Conservation (phyloP, 2,113 vertebrate genomes). For the Thymallus thymallus region DNA sequence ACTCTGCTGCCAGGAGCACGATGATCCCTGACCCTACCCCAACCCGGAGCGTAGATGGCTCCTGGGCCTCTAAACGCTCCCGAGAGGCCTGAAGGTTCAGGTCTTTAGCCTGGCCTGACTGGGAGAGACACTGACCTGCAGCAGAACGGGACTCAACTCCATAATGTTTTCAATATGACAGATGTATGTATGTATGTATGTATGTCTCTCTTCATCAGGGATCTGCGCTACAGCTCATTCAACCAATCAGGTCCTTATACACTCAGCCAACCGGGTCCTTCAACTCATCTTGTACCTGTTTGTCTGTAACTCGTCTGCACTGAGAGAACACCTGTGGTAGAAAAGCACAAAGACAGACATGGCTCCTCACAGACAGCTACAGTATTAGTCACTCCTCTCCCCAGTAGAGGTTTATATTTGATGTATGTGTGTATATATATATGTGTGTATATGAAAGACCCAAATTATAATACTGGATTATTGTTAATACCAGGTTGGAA, state of each 20-base stretch:
- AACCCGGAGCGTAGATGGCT: constrained; percentile 18
- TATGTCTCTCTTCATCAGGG: constrained; percentile 40
- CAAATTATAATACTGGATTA: constrained; percentile 69
- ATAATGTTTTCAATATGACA: background rate
- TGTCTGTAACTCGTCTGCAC: constrained; percentile 72
- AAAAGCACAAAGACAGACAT: constrained; percentile 44
- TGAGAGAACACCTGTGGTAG: constrained; percentile 68
- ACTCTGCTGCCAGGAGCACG: constrained; percentile 88
- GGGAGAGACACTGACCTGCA: no score
- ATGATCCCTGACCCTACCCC: constrained; percentile 64
- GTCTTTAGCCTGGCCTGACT: no score
- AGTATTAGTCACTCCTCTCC: constrained; percentile 65
- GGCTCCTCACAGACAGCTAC: constrained; percentile 52
- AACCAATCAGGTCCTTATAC: background rate
- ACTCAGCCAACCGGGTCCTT: constrained; percentile 2
- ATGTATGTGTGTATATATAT: constrained; percentile 27
- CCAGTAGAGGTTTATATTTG: constrained; percentile 44
- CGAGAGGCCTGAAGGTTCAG: constrained; percentile 49
- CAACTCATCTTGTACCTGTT: background rate
- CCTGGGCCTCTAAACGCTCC: constrained; percentile 29
- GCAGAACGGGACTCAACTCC: no score
- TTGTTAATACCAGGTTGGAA: constrained; percentile 51
- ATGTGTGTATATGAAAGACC: constrained; percentile 51
- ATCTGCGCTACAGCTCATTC: constrained; percentile 14
- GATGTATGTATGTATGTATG: constrained; percentile 66